phyloP scores from a whole-genome alignment of 2,888 invertebrate species.

The Drosophila cyrtoloma region DNA sequence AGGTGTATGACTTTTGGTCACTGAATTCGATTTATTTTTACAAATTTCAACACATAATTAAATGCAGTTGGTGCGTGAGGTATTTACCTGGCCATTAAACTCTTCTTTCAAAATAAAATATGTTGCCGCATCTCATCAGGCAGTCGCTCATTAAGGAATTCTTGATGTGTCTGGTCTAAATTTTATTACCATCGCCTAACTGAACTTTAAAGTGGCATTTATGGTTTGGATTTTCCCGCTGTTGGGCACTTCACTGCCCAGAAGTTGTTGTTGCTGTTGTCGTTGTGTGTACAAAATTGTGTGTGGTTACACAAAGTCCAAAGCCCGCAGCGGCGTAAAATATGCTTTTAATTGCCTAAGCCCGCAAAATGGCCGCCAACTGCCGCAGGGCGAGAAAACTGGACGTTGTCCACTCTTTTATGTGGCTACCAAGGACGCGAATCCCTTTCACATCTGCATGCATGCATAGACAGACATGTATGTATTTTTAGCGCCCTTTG shows the following conservation, averaged over 20 bases:
- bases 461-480: not conserved
- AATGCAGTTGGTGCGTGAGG: not conserved
- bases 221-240: constrained; percentile 29
- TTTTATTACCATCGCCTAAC: constrained; percentile 33
- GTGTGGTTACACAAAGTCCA: constrained; percentile 40
- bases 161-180: constrained; percentile 1
- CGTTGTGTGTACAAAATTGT: constrained; percentile 50
- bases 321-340: constrained; percentile 54
- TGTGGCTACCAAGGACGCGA: constrained; percentile 48
- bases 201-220: constrained; percentile 49
- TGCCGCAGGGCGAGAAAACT: constrained; percentile 18
- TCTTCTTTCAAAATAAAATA: not conserved
- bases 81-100: not conserved
- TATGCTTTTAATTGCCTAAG: constrained; percentile 74
- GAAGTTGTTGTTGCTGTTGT: constrained; percentile 30
- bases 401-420: constrained; percentile 32
- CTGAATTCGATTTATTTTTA: not conserved
- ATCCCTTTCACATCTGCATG: constrained; percentile 27
- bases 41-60: not conserved
- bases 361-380: constrained; percentile 44
- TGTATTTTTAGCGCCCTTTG: constrained; percentile 67
- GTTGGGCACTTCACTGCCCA: constrained; percentile 32
- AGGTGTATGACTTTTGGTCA: not conserved
- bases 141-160: constrained; percentile 9
- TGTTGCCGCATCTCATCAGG: not conserved